Percentiles rank a stretch among this genome's conserved stretches.
These are phyloP conservation scores for Macrophya alboannulata DNA, from an alignment of 2,888 invertebrate species.

Conservation along the genomic window DNA sequence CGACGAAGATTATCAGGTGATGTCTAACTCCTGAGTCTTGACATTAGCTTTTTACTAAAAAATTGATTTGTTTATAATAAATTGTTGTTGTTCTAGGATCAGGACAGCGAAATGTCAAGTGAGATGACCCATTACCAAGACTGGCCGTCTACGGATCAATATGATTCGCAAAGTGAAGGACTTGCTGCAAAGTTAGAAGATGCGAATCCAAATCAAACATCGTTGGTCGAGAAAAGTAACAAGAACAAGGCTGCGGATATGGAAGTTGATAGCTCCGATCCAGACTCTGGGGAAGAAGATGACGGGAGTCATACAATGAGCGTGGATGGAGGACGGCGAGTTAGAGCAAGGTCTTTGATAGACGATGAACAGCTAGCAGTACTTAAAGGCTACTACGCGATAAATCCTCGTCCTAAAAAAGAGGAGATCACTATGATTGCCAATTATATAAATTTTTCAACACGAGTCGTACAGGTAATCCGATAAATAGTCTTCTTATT, in stretches of 20 bases:
- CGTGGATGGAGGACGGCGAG: slow-evolving; percentile 86
- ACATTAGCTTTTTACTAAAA: background rate
- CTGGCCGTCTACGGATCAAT: slow-evolving; percentile 75
- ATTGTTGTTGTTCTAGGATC: slow-evolving; percentile 82
- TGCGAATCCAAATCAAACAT: slow-evolving; percentile 81
- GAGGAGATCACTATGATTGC: slow-evolving; percentile 96
- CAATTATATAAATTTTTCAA: slow-evolving; percentile 84
- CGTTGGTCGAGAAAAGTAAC: slow-evolving; percentile 77
- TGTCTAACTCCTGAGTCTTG: background rate
- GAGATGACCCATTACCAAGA: slow-evolving; percentile 75
- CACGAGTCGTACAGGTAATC: slow-evolving; percentile 78
- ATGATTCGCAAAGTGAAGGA: slow-evolving; percentile 85
- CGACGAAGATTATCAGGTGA: slow-evolving; percentile 76
- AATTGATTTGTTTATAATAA: background rate
- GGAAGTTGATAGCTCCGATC: slow-evolving; percentile 69
- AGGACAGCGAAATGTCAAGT: slow-evolving; percentile 83
- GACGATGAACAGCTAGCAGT: slow-evolving; percentile 96
- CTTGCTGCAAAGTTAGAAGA: slow-evolving; percentile 90
- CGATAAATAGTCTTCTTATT: background rate
- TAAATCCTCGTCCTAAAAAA: slow-evolving; percentile 96
- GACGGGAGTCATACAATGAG: slow-evolving; percentile 79
- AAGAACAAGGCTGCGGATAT: slow-evolving; percentile 57
- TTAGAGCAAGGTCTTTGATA: slow-evolving; percentile 95
- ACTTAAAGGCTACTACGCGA: slow-evolving; percentile 93
- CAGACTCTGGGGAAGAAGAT: slow-evolving; percentile 81